Evolutionary conservation across 2,888 invertebrate genomes (phyloP).

Genomic region (Leptinotarsa haldemani): DNA sequence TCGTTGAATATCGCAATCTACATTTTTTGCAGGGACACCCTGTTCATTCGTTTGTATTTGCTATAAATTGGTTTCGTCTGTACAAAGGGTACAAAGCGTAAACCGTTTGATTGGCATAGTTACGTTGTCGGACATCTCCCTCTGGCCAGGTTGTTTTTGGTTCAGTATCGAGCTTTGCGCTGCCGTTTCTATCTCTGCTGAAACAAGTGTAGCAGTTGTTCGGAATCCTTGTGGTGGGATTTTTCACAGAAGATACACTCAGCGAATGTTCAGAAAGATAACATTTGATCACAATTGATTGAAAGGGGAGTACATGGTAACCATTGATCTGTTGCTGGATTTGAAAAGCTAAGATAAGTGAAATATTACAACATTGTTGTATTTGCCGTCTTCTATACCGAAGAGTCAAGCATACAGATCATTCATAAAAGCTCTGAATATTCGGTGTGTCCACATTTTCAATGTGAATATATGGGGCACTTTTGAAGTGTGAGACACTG

Average conservation of each 20-base stretch:
- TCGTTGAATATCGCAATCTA: background rate
- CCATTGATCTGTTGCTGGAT: no score
- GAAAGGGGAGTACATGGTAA: background rate
- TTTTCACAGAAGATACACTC: background rate
- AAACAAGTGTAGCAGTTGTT: constrained; percentile 2
- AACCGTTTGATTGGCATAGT: constrained; percentile 58
- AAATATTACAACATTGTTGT: no score
- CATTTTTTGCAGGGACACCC: background rate
- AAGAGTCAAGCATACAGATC: no score
- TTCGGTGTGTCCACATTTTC: no score
- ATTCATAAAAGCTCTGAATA: no score
- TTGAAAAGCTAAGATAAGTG: no score
- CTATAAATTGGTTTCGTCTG: constrained; percentile 55
- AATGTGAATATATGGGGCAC: no score
- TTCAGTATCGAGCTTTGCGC: background rate
- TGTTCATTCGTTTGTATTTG: constrained; percentile 46
- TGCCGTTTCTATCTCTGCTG: background rate
- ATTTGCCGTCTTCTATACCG: no score
- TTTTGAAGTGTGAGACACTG: no score
- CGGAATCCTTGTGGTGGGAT: constrained; percentile 14
- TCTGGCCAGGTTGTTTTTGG: constrained; percentile 15
- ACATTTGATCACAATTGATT: background rate
- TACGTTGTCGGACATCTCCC: constrained; percentile 50
- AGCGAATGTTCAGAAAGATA: background rate
- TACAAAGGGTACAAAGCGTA: constrained; percentile 54